These are phyloP conservation scores for Cynodonichthys magdalenae DNA, from an alignment of 2,797 vertebrate species.

Conservation along the genomic window DNA sequence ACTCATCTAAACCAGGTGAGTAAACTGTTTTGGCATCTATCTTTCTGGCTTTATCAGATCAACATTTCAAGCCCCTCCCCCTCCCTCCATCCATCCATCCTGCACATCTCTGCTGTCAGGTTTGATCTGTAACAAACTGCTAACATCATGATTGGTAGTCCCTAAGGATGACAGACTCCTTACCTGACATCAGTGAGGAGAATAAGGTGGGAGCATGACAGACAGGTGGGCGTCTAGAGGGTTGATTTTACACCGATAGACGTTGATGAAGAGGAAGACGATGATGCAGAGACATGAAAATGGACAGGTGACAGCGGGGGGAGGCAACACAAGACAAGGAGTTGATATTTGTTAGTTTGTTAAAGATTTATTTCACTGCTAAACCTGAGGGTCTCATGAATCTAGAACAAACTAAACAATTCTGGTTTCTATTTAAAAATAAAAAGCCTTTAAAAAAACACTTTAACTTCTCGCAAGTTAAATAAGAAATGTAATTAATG, in stretches of 20 bases:
- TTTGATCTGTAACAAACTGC: slow-evolving; percentile 51
- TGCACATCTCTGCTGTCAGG: slow-evolving; percentile 29
- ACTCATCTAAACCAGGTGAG: neutral
- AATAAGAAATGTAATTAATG: neutral
- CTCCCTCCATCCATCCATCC: slow-evolving; percentile 29
- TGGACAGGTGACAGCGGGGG: slow-evolving; percentile 44
- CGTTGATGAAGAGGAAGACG: slow-evolving; percentile 70
- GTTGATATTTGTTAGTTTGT: slow-evolving; percentile 43
- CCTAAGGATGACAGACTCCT: slow-evolving; percentile 63
- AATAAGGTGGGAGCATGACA: slow-evolving; percentile 48
- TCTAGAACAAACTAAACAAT: neutral
- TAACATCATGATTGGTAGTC: slow-evolving; percentile 56
- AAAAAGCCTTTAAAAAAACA: slow-evolving; percentile 1
- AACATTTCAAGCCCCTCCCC: slow-evolving; percentile 30
- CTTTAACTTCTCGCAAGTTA: neutral
- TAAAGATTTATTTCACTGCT: slow-evolving; percentile 7
- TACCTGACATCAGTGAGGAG: slow-evolving; percentile 65
- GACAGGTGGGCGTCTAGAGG: slow-evolving; percentile 66
- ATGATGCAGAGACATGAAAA: slow-evolving; percentile 52
- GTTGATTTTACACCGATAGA: slow-evolving; percentile 71
- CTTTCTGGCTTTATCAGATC: neutral
- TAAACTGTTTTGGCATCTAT: neutral
- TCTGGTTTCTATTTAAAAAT: neutral
- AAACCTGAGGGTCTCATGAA: neutral
- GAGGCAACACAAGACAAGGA: slow-evolving; percentile 49